Conservation (phyloP, 2,113 vertebrate species). For the Lamprologus ornatipinnis region DNA sequence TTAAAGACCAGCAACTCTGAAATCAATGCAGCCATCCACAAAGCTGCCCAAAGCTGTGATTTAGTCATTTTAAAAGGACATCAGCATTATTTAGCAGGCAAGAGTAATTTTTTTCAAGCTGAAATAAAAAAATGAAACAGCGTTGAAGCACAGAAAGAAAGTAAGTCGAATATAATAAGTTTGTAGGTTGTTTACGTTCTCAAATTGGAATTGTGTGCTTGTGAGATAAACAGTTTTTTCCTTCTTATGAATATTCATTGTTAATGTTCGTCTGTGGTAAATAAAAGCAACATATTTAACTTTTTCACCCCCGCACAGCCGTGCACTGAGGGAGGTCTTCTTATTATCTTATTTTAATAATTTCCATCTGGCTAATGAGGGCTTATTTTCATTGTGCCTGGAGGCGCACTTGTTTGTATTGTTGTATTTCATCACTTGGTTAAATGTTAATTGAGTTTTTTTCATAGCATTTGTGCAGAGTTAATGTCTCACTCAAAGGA, state of each 20-base stretch:
- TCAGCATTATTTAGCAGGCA: neutral
- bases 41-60: neutral
- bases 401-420: slow-evolving; percentile 62
- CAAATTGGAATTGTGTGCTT: neutral
- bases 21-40: slow-evolving; percentile 29
- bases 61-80: neutral
- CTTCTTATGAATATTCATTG: neutral
- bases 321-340: slow-evolving; percentile 14
- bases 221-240: neutral
- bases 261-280: slow-evolving; percentile 14
- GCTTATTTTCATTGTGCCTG: slow-evolving; percentile 49
- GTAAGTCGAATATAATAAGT: neutral
- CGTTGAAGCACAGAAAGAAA: neutral
- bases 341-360: slow-evolving; percentile 54
- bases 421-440: slow-evolving; percentile 65
- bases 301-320: slow-evolving; percentile 6
- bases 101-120: neutral
- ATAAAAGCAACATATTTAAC: slow-evolving; percentile 28
- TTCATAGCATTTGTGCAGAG: slow-evolving; percentile 55
- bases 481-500: slow-evolving; percentile 63
- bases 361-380: slow-evolving; percentile 66
- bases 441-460: slow-evolving; percentile 71
- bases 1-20: neutral
- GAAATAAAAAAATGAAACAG: neutral
- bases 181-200: neutral